Base-by-base conservation (phyloP, 2,113 vertebrate genomes). In the Antigone vipio region DNA sequence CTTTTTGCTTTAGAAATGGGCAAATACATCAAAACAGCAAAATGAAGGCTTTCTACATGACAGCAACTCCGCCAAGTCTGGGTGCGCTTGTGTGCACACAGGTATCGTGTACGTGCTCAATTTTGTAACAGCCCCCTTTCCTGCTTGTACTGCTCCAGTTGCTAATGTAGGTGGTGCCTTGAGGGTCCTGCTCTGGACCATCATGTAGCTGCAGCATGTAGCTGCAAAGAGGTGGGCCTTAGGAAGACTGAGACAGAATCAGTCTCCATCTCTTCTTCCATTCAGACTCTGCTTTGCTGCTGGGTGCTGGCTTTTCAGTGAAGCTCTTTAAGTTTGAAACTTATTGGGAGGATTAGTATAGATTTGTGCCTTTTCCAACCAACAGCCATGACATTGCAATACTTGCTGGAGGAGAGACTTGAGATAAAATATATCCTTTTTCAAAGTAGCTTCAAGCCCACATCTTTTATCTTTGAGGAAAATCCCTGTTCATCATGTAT, bases 71-170 rank as follows among this genome's bases (percentile, higher is more conserved):
- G 60, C 13, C 23, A 6, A 4, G 24, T 13, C 14, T 44, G 44
- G 12, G 12, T 15, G 60, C 45, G 27, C 3, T 1, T 8, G 7
- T 49, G 58, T 26, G 38, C 45, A 3, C 22, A 5, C 40, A 30
- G 40, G 52, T 45, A 5, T 26, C 0, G 0, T 2, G 12, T 34
- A 6, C 2, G 30, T 69, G 50, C 75, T 71, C 29, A 2, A 29
- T 45, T 42, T 45, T 73, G 1, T 44, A 35, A 11, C 20, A 11
- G 2, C 8, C 16, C 10, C 11, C 27, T 14, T 53, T 24, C n/a
- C 71, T 16, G 7, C 23, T 35, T 1, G 15, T 68, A 9, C 38
- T 0, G 1, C n/a, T 26, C n/a, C 13, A 18, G 52, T 42, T 72
- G 26, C 12, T 23, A 32, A 19, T 0, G 2, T 34, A 3, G 0